phyloP scores from a whole-genome alignment of 2,113 vertebrate genomes.

The Ptyas mucosa region DNA sequence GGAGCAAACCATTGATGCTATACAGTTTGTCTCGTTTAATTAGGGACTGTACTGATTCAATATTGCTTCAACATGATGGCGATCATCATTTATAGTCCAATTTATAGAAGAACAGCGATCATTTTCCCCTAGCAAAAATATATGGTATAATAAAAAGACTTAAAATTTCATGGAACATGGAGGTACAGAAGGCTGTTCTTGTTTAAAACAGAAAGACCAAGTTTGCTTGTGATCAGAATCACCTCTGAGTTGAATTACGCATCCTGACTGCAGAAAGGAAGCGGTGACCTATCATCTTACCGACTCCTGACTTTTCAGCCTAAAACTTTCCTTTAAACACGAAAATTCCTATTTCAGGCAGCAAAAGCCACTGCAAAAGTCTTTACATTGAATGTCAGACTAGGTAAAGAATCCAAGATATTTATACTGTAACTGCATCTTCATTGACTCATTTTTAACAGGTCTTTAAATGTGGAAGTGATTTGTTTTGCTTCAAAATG shows the following conservation, averaged over 20 bases:
- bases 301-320: background rate
- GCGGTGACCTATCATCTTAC: background rate
- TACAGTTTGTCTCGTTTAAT: slow-evolving; percentile 14
- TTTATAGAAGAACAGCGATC: slow-evolving; percentile 9
- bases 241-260: background rate
- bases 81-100: slow-evolving; percentile 8
- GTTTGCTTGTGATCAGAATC: background rate
- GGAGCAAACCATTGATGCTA: background rate
- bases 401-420: background rate
- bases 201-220: background rate
- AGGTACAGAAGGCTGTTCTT: background rate
- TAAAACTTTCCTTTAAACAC: background rate
- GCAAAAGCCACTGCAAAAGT: background rate
- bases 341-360: background rate
- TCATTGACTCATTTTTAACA: background rate
- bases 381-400: background rate
- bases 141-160: background rate
- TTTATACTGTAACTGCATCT: background rate
- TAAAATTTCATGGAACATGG: background rate
- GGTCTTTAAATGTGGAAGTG: background rate
- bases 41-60: rapidly evolving
- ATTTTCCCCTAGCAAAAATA: background rate
- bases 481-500: background rate
- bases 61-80: background rate
- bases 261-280: background rate